A percentile compares a stretch with the other conserved stretches of the same genome.
Conservation (phyloP, 1,140 invertebrate genomes). For the Panonychus citri region DNA sequence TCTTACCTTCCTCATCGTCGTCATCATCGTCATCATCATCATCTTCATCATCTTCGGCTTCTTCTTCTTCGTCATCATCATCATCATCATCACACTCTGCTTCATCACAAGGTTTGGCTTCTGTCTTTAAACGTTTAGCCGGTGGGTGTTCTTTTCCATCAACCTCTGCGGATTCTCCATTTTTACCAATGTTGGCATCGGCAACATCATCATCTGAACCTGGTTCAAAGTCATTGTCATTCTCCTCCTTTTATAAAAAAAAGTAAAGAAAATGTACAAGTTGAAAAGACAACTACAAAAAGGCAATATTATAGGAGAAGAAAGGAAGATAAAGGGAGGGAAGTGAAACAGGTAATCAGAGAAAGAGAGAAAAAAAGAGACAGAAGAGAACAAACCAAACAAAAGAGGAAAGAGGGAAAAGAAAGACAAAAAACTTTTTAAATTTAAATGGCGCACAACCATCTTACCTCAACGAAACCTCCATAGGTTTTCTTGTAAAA, state of each 20-base stretch:
- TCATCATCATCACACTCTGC: slow-evolving; percentile 59
- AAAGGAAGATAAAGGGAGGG: too few species aligned
- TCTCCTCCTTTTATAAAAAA: slow-evolving; percentile 34
- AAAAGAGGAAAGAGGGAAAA: not conserved
- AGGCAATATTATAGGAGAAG: too few species aligned
- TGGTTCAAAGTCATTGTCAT: slow-evolving; percentile 58
- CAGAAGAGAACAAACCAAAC: not conserved
- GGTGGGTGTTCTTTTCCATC: too few species aligned
- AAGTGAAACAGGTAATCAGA: too few species aligned
- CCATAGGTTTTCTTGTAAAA: slow-evolving; percentile 95
- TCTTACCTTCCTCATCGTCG: too few species aligned
- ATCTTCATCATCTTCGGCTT: slow-evolving; percentile 43
- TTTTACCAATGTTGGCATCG: slow-evolving; percentile 33
- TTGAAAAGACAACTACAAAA: too few species aligned
- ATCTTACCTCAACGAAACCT: slow-evolving; percentile 54
- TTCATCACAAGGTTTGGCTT: slow-evolving; percentile 36
- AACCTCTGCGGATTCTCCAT: too few species aligned
- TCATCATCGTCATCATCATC: too few species aligned
- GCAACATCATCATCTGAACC: slow-evolving; percentile 26
- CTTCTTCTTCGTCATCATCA: slow-evolving; percentile 8
- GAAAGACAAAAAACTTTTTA: not conserved
- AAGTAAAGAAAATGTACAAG: not conserved
- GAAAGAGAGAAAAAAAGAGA: not conserved
- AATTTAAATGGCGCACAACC: not conserved
- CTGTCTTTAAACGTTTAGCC: too few species aligned